phyloP scores from a whole-genome alignment of 2,113 vertebrate genomes.

The Opisthocomus hoazin region DNA sequence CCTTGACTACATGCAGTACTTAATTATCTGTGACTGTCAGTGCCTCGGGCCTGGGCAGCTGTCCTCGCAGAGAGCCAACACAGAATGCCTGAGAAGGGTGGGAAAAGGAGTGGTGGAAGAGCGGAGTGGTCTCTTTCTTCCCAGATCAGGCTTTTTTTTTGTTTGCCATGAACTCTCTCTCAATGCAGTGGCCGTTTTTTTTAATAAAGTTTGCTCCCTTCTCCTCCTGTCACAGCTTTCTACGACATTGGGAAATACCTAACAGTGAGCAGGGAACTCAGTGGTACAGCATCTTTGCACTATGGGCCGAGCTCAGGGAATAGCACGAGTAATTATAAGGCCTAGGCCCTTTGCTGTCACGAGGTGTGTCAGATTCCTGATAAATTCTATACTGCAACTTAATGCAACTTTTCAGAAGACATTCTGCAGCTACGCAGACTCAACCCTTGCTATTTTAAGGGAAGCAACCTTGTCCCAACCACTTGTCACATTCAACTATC shows the following conservation, averaged over 20 bases:
- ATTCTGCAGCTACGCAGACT: not conserved
- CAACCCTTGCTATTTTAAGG: not conserved
- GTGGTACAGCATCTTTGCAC: not conserved
- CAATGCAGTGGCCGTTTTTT: not conserved
- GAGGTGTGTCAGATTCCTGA: not conserved
- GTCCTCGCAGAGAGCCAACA: not conserved
- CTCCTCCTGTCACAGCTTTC: not conserved
- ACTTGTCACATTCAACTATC: not conserved
- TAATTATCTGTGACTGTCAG: not conserved
- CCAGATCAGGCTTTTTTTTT: not conserved
- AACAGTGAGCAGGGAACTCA: accelerated
- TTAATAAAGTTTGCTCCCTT: not conserved
- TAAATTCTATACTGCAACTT: not conserved
- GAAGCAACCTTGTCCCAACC: not conserved
- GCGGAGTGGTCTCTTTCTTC: not conserved
- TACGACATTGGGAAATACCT: not conserved
- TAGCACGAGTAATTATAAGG: not conserved
- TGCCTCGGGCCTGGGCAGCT: not conserved
- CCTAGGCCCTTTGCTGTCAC: not conserved
- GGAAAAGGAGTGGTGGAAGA: not conserved
- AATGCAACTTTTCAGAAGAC: not conserved
- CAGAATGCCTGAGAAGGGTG: not conserved
- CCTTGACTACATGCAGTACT: not conserved
- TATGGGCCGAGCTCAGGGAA: not conserved
- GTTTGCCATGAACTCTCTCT: not conserved